phyloP scores from a whole-genome alignment of 37 sponge, comb jelly and placozoan species.

The Eunapius fragilis region DNA sequence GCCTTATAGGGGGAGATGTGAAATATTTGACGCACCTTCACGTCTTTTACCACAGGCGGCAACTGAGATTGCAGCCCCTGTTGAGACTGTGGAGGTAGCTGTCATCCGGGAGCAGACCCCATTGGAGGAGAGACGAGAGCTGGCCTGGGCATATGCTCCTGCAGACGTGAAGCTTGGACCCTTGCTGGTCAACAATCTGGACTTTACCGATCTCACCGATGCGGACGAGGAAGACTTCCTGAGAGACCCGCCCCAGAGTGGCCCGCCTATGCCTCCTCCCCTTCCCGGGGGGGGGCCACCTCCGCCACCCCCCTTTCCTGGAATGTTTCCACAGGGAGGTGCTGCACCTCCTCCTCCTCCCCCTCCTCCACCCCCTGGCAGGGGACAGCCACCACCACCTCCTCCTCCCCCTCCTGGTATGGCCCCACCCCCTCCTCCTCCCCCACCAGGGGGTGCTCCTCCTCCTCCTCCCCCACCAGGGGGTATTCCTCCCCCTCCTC shows the following conservation, averaged over 20 bases:
- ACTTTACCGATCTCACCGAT: constrained; percentile 85
- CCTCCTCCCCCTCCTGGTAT: constrained; percentile 49
- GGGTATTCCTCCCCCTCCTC: constrained; percentile 1
- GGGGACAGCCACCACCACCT: constrained; percentile 56
- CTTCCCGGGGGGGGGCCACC: constrained; percentile 36
- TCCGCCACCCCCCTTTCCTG: constrained; percentile 57
- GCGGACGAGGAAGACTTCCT: constrained; percentile 80
- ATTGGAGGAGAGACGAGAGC: constrained; percentile 51
- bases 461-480: constrained; percentile 52
- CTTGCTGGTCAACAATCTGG: constrained; percentile 66
- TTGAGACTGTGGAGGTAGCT: background rate
- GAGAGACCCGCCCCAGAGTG: constrained; percentile 33
- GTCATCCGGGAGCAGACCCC: background rate
- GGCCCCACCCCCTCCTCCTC: constrained; percentile 54
- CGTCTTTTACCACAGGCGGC: too few relatives aligned
- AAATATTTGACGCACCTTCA: too few relatives aligned
- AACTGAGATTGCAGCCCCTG: background rate
- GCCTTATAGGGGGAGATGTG: too few relatives aligned
- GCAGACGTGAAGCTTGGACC: constrained; percentile 70
- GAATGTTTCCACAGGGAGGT: constrained; percentile 33
- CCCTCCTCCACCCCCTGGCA: constrained; percentile 43
- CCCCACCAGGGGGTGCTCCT: constrained; percentile 43
- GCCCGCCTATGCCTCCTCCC: constrained; percentile 23
- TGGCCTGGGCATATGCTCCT: constrained; percentile 84
- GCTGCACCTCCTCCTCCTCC: constrained; percentile 65